Percentiles rank a stretch among this genome's conserved stretches.
phyloP scores from a whole-genome alignment of 2,797 vertebrate species.

The Austrolebias charrua region DNA sequence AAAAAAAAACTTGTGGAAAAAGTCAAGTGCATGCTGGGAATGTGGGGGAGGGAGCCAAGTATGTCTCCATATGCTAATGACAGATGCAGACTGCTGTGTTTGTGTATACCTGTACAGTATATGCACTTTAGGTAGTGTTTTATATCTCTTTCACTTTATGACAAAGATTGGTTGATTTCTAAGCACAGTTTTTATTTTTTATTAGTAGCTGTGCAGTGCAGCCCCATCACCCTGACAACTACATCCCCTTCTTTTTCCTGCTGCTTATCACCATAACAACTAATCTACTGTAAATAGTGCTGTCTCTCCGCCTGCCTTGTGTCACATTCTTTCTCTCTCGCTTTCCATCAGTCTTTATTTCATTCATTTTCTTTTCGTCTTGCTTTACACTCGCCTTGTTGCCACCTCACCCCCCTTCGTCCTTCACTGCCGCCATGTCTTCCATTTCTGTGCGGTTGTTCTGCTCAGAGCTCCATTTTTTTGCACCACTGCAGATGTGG shows the following conservation, averaged over 20 bases:
- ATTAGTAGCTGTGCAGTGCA: constrained; percentile 65
- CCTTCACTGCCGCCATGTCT: constrained; percentile 21
- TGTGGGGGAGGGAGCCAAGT: constrained; percentile 62
- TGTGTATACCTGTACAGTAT: too few relatives aligned
- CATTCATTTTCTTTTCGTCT: constrained; percentile 27
- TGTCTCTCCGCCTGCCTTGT: constrained; percentile 44
- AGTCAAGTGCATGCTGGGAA: constrained; percentile 57
- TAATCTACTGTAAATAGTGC: constrained; percentile 75
- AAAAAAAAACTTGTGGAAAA: constrained; percentile 59
- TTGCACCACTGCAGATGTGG: constrained; percentile 70
- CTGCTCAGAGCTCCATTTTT: constrained; percentile 46
- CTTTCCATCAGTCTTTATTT: constrained; percentile 40
- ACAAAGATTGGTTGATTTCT: constrained; percentile 61
- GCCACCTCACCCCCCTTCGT: constrained; percentile 38
- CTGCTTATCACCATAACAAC: constrained; percentile 78
- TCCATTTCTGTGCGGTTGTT: constrained; percentile 37
- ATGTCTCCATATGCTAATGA: constrained; percentile 69
- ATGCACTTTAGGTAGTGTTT: constrained; percentile 15
- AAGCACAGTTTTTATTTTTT: constrained; percentile 69
- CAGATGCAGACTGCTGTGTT: constrained; percentile 54
- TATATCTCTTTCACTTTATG: constrained; percentile 8
- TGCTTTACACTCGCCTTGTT: constrained; percentile 38
- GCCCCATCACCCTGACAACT: constrained; percentile 78
- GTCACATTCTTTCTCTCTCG: constrained; percentile 21
- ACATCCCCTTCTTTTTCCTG: constrained; percentile 62